A percentile compares a stretch with the other conserved stretches of the same genome.
Conservation (phyloP, 2,888 invertebrate species). For the Pyralis farinalis region DNA sequence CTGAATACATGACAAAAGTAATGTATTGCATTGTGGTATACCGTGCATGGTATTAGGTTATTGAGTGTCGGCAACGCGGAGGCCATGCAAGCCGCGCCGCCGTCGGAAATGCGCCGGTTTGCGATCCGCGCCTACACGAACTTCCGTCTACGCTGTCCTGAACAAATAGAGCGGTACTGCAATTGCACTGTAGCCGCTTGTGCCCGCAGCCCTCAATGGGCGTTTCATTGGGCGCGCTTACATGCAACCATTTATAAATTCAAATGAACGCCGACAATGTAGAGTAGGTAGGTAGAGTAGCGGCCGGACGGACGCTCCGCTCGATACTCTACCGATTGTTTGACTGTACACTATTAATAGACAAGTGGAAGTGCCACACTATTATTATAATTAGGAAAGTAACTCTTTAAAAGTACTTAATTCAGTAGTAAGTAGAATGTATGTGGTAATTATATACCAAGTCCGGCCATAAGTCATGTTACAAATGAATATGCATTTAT, state of each 20-base stretch:
- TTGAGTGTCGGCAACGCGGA: slow-evolving; percentile 17
- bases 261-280: slow-evolving; percentile 39
- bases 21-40: neutral
- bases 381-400: no score
- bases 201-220: slow-evolving; percentile 34
- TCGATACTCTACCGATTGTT: neutral
- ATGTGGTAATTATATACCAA: no score
- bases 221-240: slow-evolving; percentile 44
- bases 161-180: slow-evolving; percentile 60
- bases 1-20: neutral
- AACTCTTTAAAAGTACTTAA: no score
- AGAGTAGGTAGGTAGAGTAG: neutral
- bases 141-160: slow-evolving; percentile 60
- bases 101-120: slow-evolving; percentile 55
- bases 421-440: no score
- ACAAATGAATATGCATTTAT: no score
- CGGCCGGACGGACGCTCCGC: neutral
- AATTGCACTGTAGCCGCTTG: slow-evolving; percentile 14
- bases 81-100: slow-evolving; percentile 25
- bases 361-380: no score
- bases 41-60: slow-evolving; percentile 9
- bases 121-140: slow-evolving; percentile 60
- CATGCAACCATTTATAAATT: slow-evolving; percentile 59
- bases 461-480: no score
- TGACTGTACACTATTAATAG: no score